Percentiles rank a stretch among this genome's conserved stretches.
These are phyloP conservation scores for Nomia melanderi DNA, from an alignment of 1,140 invertebrate species.

Conservation along the genomic window DNA sequence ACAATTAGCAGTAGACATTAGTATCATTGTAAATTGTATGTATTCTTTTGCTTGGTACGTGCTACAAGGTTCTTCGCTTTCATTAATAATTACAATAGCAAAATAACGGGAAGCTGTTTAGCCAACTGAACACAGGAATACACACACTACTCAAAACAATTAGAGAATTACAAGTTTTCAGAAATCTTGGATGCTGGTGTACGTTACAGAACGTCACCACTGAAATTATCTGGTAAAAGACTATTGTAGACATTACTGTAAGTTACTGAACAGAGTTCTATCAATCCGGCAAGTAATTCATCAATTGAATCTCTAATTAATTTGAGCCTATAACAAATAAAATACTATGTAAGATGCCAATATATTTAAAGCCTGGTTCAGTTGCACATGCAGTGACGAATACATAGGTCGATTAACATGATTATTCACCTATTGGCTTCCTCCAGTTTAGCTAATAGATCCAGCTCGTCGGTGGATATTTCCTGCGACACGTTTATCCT, in stretches of 20 bases:
- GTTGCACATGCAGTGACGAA: constrained; percentile 22
- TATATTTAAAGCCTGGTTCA: constrained; percentile 20
- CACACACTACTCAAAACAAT: neutral
- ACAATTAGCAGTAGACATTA: neutral
- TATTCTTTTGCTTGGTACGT: neutral
- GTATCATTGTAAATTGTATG: neutral
- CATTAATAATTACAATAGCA: neutral
- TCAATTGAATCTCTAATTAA: neutral
- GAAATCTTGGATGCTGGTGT: neutral
- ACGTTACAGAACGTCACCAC: no score
- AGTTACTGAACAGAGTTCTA: neutral
- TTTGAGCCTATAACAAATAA: neutral
- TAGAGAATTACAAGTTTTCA: neutral
- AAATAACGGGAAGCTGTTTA: neutral
- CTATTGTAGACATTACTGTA: neutral
- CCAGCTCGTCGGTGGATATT: constrained; percentile 85
- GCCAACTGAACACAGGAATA: neutral
- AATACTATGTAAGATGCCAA: neutral
- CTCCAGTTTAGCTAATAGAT: constrained; percentile 95
- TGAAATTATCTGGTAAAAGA: neutral
- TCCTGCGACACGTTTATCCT: constrained; percentile 60
- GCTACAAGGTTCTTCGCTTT: neutral
- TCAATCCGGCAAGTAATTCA: neutral
- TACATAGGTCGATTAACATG: neutral
- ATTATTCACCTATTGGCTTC: constrained; percentile 90